Evolutionary conservation across 2,888 invertebrate species (phyloP).

Genomic region (Sesia apiformis): DNA sequence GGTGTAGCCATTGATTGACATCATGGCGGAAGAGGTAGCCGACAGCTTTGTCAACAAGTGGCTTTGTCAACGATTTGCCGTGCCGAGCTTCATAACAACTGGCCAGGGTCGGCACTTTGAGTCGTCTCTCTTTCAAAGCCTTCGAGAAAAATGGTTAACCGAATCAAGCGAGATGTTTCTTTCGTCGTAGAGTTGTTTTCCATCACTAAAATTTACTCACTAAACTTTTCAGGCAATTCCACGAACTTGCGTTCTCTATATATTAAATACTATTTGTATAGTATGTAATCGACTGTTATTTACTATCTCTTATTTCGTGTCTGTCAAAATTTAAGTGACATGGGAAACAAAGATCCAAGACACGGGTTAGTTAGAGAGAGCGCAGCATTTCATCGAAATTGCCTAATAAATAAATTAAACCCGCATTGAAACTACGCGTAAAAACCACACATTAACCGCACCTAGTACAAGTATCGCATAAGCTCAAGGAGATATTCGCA

Average conservation of each 20-base stretch:
- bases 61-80: background rate
- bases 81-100: background rate
- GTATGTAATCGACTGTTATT: too few species aligned
- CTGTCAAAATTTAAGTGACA: too few species aligned
- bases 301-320: too few species aligned
- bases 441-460: constrained; percentile 39
- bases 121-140: background rate
- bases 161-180: too few species aligned
- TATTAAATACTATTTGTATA: too few species aligned
- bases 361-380: too few species aligned
- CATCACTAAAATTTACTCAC: too few species aligned
- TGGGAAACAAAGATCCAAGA: too few species aligned
- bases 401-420: constrained; percentile 58
- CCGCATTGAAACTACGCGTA: constrained; percentile 17
- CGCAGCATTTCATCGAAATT: constrained; percentile 22
- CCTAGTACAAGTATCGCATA: constrained; percentile 27
- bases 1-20: background rate
- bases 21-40: background rate
- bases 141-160: too few species aligned
- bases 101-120: background rate
- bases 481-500: constrained; percentile 20
- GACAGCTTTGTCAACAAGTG: background rate
- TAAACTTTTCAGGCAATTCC: too few species aligned
- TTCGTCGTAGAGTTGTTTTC: too few species aligned
- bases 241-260: too few species aligned